Conservation (phyloP, 2,888 invertebrate species). For the Microctonus hyperodae region DNA sequence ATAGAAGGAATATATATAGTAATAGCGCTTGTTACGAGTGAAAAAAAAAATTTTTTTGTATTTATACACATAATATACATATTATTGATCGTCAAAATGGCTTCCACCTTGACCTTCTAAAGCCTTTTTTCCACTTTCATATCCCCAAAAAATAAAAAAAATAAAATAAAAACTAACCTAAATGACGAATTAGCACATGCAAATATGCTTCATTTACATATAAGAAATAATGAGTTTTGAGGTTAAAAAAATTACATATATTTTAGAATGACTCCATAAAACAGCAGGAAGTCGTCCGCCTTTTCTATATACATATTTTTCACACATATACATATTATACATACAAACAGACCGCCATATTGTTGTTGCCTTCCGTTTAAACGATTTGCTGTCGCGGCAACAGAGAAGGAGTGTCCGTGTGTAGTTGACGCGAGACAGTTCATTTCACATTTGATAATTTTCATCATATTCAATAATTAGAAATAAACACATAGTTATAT, state of each 20-base stretch:
- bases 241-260: too few species aligned
- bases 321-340: background rate
- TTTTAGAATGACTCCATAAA: background rate
- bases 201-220: too few species aligned
- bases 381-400: constrained; percentile 18
- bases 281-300: constrained; percentile 50
- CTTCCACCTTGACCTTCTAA: constrained; percentile 6
- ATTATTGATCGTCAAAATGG: constrained; percentile 12
- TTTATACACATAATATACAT: background rate
- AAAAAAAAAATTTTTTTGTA: too few species aligned
- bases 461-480: background rate
- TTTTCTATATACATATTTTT: constrained; percentile 32
- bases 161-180: background rate
- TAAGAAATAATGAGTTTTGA: too few species aligned
- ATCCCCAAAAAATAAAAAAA: background rate
- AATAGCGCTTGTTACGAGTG: too few species aligned
- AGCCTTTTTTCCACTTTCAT: background rate
- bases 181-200: background rate
- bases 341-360: constrained; percentile 47
- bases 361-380: constrained; percentile 48
- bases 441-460: background rate
- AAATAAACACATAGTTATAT: too few species aligned
- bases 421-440: background rate
- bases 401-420: constrained; percentile 25
- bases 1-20: background rate